Percentiles rank a stretch among this genome's conserved stretches.
Evolutionary conservation across 2,797 vertebrate genomes (phyloP).

Genomic region (Leptodactylus fallax): DNA sequence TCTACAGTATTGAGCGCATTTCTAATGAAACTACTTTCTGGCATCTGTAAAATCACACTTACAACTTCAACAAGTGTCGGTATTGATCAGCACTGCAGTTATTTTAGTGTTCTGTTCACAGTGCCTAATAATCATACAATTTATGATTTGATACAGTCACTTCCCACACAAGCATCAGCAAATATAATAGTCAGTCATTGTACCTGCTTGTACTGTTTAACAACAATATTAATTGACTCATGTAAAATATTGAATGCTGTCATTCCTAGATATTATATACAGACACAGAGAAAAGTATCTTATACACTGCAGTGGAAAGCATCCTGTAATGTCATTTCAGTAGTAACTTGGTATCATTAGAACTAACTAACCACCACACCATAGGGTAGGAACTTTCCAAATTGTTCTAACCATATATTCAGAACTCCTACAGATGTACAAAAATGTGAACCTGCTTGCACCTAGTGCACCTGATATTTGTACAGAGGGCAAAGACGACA

Average conservation of each 20-base stretch:
- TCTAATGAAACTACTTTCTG: background rate
- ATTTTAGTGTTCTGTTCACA: constrained; percentile 12
- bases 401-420: background rate
- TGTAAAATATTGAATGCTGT: constrained; percentile 5
- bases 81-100: constrained; percentile 24
- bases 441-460: no score
- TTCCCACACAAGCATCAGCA: background rate
- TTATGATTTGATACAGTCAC: background rate
- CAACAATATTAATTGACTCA: background rate
- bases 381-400: no score
- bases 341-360: background rate
- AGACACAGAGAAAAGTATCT: background rate
- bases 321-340: background rate
- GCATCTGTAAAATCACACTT: constrained; percentile 12
- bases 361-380: background rate
- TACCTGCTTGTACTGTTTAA: background rate
- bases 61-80: background rate
- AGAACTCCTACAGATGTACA: background rate
- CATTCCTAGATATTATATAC: background rate
- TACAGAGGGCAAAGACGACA: no score
- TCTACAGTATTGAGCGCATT: constrained; percentile 20
- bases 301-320: background rate
- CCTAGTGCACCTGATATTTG: no score
- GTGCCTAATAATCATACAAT: background rate
- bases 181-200: background rate